phyloP scores from a whole-genome alignment of 2,888 invertebrate genomes.

The Agrochola circellaris region DNA sequence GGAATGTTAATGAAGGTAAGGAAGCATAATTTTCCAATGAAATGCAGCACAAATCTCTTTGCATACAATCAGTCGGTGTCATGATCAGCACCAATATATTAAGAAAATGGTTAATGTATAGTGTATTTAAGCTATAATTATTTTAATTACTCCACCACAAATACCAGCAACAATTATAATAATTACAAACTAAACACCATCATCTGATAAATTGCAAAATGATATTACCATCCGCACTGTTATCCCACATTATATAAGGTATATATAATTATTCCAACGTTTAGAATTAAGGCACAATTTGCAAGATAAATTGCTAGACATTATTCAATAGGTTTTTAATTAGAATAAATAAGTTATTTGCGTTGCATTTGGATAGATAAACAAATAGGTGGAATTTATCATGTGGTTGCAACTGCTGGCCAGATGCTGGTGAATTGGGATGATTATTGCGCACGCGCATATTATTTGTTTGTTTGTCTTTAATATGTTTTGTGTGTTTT shows the following conservation, averaged over 20 bases:
- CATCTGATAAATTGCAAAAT: conserved; percentile 34
- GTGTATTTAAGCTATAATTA: neutral
- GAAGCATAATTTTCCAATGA: neutral
- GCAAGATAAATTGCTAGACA: conserved; percentile 59
- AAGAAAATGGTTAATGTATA: no score
- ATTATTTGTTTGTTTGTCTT: conserved; percentile 20
- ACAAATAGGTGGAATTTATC: conserved; percentile 64
- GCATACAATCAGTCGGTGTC: neutral
- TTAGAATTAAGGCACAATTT: conserved; percentile 50
- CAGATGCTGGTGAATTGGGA: conserved; percentile 62
- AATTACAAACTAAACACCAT: conserved; percentile 17
- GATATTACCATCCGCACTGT: conserved; percentile 30
- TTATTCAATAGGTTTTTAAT: conserved; percentile 65
- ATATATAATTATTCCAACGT: conserved; percentile 40
- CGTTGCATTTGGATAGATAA: conserved; percentile 49
- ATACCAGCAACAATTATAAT: conserved; percentile 14
- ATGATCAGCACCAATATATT: no score
- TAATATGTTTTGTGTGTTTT: conserved; percentile 15
- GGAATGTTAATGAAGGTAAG: neutral
- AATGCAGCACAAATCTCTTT: neutral
- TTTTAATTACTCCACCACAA: neutral
- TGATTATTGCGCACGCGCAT: conserved; percentile 37
- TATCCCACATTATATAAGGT: conserved; percentile 15
- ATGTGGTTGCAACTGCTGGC: conserved; percentile 59
- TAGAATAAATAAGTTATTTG: conserved; percentile 64